Evolutionary conservation across 1,140 invertebrate genomes (phyloP).

Genomic region (Drosophila eugracilis): DNA sequence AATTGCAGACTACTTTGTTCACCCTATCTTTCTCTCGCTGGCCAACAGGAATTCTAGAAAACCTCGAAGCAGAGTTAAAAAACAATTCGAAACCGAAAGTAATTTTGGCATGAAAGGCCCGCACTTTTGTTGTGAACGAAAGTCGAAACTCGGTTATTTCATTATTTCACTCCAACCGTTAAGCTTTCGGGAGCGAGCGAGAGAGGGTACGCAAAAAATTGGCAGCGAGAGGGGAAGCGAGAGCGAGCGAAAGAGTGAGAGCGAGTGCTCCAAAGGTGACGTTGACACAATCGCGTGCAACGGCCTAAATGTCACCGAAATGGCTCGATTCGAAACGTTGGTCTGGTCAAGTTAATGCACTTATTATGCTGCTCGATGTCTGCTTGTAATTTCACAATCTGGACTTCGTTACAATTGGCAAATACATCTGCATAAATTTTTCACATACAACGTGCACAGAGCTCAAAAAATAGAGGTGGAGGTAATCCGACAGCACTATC

Average conservation of each 20-base stretch:
- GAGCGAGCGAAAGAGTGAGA: constrained; percentile 35
- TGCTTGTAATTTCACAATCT: constrained; percentile 34
- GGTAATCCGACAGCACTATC: constrained; percentile 3
- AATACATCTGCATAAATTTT: constrained; percentile 54
- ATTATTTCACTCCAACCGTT: constrained; percentile 46
- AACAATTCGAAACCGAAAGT: constrained; percentile 29
- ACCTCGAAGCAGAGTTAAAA: constrained; percentile 22
- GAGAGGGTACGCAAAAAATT: constrained; percentile 47
- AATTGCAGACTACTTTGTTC: constrained; percentile 38
- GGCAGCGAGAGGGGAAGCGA: constrained; percentile 35
- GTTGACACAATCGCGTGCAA: constrained; percentile 67
- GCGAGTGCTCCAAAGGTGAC: constrained; percentile 72
- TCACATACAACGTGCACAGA: constrained; percentile 74
- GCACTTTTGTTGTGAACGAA: constrained; percentile 33
- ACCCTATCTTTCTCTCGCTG: constrained; percentile 5
- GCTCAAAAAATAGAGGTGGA: constrained; percentile 51
- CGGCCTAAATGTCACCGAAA: constrained; percentile 25
- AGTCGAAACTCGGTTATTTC: constrained; percentile 42
- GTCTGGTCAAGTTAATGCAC: background rate
- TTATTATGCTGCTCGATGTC: constrained; percentile 9
- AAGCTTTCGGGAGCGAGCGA: constrained; percentile 40
- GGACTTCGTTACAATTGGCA: constrained; percentile 31
- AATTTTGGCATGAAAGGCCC: constrained; percentile 32
- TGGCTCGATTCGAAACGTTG: constrained; percentile 1
- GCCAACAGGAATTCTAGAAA: constrained; percentile 7